These are phyloP conservation scores for Cactoblastis cactorum DNA, from an alignment of 2,888 invertebrate genomes.

Conservation along the genomic window DNA sequence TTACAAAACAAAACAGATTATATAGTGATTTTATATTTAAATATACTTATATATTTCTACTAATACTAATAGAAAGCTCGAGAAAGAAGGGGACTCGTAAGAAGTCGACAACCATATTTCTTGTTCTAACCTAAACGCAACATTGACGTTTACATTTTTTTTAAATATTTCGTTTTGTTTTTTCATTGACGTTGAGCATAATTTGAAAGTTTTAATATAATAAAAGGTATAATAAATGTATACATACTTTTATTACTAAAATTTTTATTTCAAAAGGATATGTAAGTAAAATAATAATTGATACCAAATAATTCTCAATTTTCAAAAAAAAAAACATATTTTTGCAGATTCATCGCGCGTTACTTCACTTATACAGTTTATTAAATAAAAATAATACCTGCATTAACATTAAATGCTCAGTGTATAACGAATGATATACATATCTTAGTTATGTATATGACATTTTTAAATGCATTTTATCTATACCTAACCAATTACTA, in stretches of 20 bases:
- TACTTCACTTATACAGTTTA: too few species aligned
- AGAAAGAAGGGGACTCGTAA: slow-evolving; percentile 67
- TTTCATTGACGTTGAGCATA: slow-evolving; percentile 50
- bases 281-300: too few species aligned
- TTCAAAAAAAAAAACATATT: too few species aligned
- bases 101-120: slow-evolving; percentile 70
- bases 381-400: too few species aligned
- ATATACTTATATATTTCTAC: slow-evolving; percentile 30
- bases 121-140: slow-evolving; percentile 29
- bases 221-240: background rate
- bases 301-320: too few species aligned
- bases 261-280: too few species aligned
- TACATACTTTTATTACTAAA: too few species aligned
- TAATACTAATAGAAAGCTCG: slow-evolving; percentile 73
- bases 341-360: too few species aligned
- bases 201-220: slow-evolving; percentile 27
- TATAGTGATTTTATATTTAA: slow-evolving; percentile 23
- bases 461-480: background rate
- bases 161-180: slow-evolving; percentile 24
- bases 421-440: background rate
- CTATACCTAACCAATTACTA: slow-evolving; percentile 23
- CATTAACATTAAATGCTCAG: background rate
- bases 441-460: background rate
- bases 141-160: slow-evolving; percentile 20
- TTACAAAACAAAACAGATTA: slow-evolving; percentile 18